Evolutionary conservation across 2,113 vertebrate genomes (phyloP), one percentile per base, ranked within the genome.

Genomic region (Myiozetetes cayanensis): DNA sequence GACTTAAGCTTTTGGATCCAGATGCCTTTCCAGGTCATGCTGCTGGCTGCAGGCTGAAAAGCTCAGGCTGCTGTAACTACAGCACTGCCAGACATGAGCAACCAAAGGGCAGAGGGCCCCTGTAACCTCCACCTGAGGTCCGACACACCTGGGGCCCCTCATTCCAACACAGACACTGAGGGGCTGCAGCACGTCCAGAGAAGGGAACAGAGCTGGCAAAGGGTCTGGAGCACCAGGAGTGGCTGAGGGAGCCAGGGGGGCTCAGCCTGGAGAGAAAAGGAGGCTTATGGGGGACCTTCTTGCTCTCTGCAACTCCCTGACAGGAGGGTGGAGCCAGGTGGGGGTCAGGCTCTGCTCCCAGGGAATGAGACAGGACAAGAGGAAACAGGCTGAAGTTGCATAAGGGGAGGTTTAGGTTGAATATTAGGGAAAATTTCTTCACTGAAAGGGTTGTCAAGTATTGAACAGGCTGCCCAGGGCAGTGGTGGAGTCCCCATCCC

Each of bases 1-100:
- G 63, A 79, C 59, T 93, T 74, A 33, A 77, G 83, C 88, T 92
- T 95, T 76, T 27, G 33, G 67, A 75, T 66, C 85, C 79, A 55
- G 67, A n/a, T 66, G 63, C 50, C 59, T 70, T 88, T 87, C 53
- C 46, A 92, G 72, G 71, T 92, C 62, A 94, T 7, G 5, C 68
- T 14, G 41, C 49, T 43, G 75, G 61, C 67, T 14, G 41, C 68
- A 43, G 75, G 61, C 58, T 61, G 62, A 8, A 76, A 58, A 79
- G 28, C 68, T 90, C 50, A 43, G 39, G 68, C 55, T 70, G 53
- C 39, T 61, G 7, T 41, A 61, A 61, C 23, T 27, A 15, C 80
- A 63, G 76, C n/a, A 25, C 56, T 4, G 14, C 39, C 22, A 50
- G 13, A 23, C 1, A 8, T 19, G 0, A 43, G 46, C 0, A 3